Evolutionary conservation across 2,888 invertebrate genomes (phyloP), one percentile per base, ranked within the genome.

Genomic region (Synanthedon formicaeformis): DNA sequence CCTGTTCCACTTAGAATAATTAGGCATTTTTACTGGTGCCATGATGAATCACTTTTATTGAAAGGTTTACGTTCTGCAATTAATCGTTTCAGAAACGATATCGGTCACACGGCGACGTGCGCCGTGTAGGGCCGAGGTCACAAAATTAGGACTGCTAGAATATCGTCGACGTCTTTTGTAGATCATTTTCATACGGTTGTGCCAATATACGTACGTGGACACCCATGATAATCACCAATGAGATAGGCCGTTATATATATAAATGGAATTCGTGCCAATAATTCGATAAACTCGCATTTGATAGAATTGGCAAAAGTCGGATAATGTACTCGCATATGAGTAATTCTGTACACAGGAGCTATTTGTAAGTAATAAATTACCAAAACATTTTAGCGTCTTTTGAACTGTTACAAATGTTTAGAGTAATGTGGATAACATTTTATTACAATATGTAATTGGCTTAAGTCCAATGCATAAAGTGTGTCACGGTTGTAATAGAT

Each of bases 1-100:
- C 60, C 86, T 87, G 54, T 76, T 82, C 89, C 89, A 89, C 62
- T 86, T 86, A 57, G 70, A 75, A 53, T 71, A 77, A 58, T 79
- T 81, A 51, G 81, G 79, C 64, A 84, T 70, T 66, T 85, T 82
- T 58, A 86, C 74, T n/a, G 85, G 81, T 53, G 87, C 73, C 85
- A 87, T 85, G 58, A 55, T 64, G 56, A 52, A 53, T 55, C 61
- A 69, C 63, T 61, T 65, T 60, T 8, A 41, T 41, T 50, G 5
- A 68, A 78, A 73, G 63, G 81, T 78, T 69, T 61, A 69, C 58
- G 58, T 56, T 54, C 62, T 59, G 55, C 73, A 67, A 66, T 76
- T 66, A 78, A 78, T 81, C 65, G 66, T 64, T 65, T 65, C 63
- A 62, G 65, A 61, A 58, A 56, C 55, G 54, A 59, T 56, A 60